Evolutionary conservation across 2,113 vertebrate species (phyloP).

Genomic region (Monarcha castaneiventris): DNA sequence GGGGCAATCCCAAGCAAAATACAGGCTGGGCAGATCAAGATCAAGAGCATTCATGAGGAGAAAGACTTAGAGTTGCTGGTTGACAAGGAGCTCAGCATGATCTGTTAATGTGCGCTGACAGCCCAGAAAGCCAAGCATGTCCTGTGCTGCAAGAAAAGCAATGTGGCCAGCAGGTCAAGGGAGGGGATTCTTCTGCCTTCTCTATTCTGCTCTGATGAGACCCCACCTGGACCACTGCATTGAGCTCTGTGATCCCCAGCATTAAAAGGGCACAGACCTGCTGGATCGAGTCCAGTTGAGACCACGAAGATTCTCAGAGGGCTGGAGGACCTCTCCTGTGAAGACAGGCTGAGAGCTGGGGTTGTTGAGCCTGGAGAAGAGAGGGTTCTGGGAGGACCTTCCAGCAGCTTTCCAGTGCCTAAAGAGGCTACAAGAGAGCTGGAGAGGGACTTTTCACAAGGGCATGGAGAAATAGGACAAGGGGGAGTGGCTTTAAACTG

Average conservation of each 20-base stretch:
- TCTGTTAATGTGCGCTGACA: neutral
- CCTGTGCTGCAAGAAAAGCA: neutral
- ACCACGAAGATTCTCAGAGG: neutral
- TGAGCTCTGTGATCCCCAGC: neutral
- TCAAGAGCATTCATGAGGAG: neutral
- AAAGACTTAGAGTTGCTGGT: neutral
- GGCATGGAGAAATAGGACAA: neutral
- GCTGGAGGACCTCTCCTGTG: neutral
- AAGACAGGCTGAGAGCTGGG: accelerated
- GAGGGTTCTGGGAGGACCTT: neutral
- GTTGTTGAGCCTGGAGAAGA: neutral
- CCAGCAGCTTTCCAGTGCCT: neutral
- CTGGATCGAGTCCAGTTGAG: neutral
- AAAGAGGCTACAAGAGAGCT: neutral
- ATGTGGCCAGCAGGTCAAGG: no score
- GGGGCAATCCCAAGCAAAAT: neutral
- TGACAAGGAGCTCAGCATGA: neutral
- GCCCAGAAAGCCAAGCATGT: neutral
- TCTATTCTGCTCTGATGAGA: neutral
- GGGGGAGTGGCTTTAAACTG: neutral
- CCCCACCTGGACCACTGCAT: accelerated
- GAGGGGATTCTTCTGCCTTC: neutral
- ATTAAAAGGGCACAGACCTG: neutral
- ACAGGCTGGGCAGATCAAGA: no score
- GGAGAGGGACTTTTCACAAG: neutral